Evolutionary conservation across 1,140 invertebrate genomes (phyloP).

Genomic region (Dinoponera quadriceps): DNA sequence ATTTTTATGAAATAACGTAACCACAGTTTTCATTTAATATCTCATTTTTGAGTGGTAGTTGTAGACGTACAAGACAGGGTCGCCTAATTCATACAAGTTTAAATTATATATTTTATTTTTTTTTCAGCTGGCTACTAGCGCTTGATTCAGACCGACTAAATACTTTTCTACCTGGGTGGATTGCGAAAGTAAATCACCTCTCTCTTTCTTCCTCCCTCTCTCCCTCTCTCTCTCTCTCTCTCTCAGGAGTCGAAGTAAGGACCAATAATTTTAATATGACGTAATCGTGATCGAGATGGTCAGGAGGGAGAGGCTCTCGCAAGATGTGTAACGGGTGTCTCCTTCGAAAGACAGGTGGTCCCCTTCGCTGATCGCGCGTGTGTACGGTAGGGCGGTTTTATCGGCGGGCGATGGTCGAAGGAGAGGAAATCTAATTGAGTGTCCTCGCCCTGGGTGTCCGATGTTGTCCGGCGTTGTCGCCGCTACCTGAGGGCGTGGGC

Average conservation of each 20-base stretch:
- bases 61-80: too few relatives aligned
- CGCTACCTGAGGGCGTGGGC: conserved; percentile 85
- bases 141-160: too few relatives aligned
- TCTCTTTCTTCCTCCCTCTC: too few relatives aligned
- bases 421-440: conserved; percentile 83
- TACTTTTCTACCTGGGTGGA: too few relatives aligned
- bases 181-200: too few relatives aligned
- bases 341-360: conserved; percentile 40
- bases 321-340: conserved; percentile 7
- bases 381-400: conserved; percentile 65
- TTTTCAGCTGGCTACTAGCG: too few relatives aligned
- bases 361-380: conserved; percentile 15
- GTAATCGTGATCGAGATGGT: background rate
- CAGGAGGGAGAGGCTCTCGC: background rate
- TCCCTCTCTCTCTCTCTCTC: too few relatives aligned
- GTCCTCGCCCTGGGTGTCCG: conserved; percentile 85
- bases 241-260: background rate
- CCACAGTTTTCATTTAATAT: too few relatives aligned
- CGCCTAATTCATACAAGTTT: too few relatives aligned
- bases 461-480: conserved; percentile 84
- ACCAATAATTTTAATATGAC: background rate
- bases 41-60: too few relatives aligned
- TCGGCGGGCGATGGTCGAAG: conserved; percentile 66
- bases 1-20: too few relatives aligned
- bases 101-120: too few relatives aligned